Evolutionary conservation across 2,113 vertebrate genomes (phyloP).

Genomic region (Chrysemys picta): DNA sequence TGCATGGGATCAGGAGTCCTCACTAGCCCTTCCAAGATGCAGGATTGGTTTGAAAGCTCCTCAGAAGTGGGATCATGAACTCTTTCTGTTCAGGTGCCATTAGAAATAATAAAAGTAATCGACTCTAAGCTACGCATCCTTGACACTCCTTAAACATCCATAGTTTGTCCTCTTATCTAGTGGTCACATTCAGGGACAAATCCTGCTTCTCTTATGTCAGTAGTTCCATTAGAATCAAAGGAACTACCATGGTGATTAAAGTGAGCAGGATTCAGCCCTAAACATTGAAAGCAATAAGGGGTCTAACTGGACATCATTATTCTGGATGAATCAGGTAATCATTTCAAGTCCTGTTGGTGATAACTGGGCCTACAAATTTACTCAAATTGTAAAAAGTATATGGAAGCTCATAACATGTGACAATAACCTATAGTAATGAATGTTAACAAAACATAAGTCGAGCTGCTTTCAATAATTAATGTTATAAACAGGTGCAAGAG

Average conservation of each 20-base stretch:
- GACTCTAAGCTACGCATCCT: not conserved
- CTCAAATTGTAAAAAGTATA: not conserved
- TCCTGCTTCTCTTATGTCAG: not conserved
- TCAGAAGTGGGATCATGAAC: accelerated
- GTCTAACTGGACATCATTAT: not conserved
- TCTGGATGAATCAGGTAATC: not conserved
- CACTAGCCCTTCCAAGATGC: not conserved
- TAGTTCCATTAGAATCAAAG: not conserved
- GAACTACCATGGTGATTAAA: not conserved
- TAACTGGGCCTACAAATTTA: not conserved
- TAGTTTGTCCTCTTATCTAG: not conserved
- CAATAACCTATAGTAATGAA: not conserved
- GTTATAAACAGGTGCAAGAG: not conserved
- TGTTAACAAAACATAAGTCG: not conserved
- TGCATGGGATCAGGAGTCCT: not conserved
- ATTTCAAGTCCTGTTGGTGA: not conserved
- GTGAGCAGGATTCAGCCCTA: not conserved
- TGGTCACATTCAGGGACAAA: not conserved
- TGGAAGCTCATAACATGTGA: not conserved
- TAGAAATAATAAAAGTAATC: not conserved
- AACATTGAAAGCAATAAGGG: not conserved
- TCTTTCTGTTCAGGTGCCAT: not conserved
- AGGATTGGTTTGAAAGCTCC: not conserved
- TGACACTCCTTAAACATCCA: not conserved
- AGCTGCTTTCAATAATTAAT: not conserved